These are phyloP conservation scores for Frieseomelitta varia DNA, from an alignment of 1,140 invertebrate species.

Conservation along the genomic window DNA sequence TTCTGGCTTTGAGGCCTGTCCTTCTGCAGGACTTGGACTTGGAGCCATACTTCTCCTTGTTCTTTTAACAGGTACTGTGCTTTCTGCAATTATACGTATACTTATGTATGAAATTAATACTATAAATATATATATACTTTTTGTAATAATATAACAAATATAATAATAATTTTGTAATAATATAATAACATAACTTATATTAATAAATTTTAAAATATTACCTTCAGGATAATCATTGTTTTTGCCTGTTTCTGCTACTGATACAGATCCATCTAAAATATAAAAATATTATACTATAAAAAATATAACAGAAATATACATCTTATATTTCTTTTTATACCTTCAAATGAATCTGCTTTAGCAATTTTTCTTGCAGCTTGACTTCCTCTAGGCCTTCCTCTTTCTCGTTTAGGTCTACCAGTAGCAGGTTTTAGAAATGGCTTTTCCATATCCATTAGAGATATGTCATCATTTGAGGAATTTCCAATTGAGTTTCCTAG, in stretches of 20 bases:
- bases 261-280: slow-evolving; percentile 55
- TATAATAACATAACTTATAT: too few relatives aligned
- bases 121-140: too few relatives aligned
- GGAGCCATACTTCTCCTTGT: slow-evolving; percentile 77
- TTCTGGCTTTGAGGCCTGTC: slow-evolving; percentile 80
- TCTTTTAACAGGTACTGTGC: slow-evolving; percentile 69
- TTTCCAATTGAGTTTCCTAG: slow-evolving; percentile 68
- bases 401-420: slow-evolving; percentile 70
- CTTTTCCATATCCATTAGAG: slow-evolving; percentile 71
- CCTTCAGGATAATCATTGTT: slow-evolving; percentile 76
- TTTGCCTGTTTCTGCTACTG: slow-evolving; percentile 62
- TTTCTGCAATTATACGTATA: slow-evolving; percentile 64
- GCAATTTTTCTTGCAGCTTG: slow-evolving; percentile 71
- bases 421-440: slow-evolving; percentile 77
- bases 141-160: too few relatives aligned
- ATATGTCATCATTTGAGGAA: slow-evolving; percentile 68
- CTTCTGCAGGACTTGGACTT: slow-evolving; percentile 80
- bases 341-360: slow-evolving; percentile 74
- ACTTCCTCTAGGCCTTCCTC: slow-evolving; percentile 69
- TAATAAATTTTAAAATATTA: slow-evolving; percentile 37
- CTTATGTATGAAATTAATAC: too few relatives aligned
- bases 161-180: too few relatives aligned
- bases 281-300: slow-evolving; percentile 1
- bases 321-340: slow-evolving; percentile 52
- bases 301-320: not conserved